These are phyloP conservation scores for Marasmarcha lunaedactyla DNA, from an alignment of 2,888 invertebrate genomes.

Conservation along the genomic window DNA sequence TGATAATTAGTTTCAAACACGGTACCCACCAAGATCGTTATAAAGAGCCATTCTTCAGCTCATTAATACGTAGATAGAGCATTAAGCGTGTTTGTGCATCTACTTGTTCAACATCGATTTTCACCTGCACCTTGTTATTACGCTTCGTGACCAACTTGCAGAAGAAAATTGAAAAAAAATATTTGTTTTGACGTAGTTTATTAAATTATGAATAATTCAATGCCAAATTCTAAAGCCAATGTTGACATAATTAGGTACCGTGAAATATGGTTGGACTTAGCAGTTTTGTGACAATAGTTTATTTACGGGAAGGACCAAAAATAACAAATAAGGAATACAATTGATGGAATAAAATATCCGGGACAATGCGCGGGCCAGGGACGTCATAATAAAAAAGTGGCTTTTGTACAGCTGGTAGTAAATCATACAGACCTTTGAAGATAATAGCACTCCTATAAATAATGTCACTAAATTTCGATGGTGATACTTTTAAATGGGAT, in stretches of 20 bases:
- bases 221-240: conserved; percentile 31
- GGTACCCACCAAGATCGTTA: conserved; percentile 42
- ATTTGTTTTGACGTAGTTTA: conserved; percentile 3
- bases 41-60: conserved; percentile 52
- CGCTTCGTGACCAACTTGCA: no score
- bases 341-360: conserved; percentile 49
- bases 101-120: no score
- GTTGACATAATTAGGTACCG: conserved; percentile 45
- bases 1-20: conserved; percentile 56
- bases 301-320: conserved; percentile 63
- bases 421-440: conserved; percentile 65
- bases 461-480: conserved; percentile 50
- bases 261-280: conserved; percentile 52
- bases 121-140: no score
- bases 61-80: conserved; percentile 46
- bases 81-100: no score
- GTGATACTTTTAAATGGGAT: conserved; percentile 42
- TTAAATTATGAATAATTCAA: conserved; percentile 21
- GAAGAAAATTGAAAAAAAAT: conserved; percentile 1
- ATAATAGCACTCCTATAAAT: conserved; percentile 66
- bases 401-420: conserved; percentile 60
- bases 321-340: conserved; percentile 65
- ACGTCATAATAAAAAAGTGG: conserved; percentile 65
- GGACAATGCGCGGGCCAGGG: conserved; percentile 59
- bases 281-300: conserved; percentile 50